These are phyloP conservation scores for Drosophila kanekoi DNA, from an alignment of 2,888 invertebrate species.

Conservation along the genomic window DNA sequence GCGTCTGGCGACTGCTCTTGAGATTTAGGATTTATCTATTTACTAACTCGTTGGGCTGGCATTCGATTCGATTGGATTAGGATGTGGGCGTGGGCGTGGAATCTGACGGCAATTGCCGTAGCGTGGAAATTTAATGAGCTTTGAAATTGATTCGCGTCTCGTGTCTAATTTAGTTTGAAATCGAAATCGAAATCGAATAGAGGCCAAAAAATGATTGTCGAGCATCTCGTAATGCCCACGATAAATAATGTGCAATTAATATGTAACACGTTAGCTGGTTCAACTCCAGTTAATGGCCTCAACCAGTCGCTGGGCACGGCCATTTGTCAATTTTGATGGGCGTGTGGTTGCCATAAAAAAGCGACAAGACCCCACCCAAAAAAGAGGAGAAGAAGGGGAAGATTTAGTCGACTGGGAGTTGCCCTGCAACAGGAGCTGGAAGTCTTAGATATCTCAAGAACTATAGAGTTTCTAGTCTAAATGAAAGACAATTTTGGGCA, in stretches of 20 bases:
- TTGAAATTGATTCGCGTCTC: conserved; percentile 67
- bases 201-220: conserved; percentile 47
- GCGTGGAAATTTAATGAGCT: conserved; percentile 68
- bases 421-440: not conserved
- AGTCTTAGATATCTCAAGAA: no score
- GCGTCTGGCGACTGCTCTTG: conserved; percentile 6
- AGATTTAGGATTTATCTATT: conserved; percentile 35
- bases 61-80: no score
- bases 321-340: conserved; percentile 82
- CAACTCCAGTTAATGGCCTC: conserved; percentile 50
- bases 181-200: conserved; percentile 39
- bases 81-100: not conserved
- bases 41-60: not conserved
- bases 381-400: not conserved
- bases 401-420: not conserved
- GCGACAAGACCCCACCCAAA: conserved; percentile 20
- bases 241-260: conserved; percentile 80
- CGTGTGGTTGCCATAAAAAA: conserved; percentile 72
- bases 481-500: no score
- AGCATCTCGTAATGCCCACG: conserved; percentile 41
- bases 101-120: conserved; percentile 4
- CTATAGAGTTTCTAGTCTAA: no score
- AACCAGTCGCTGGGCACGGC: conserved; percentile 31
- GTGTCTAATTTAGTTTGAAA: conserved; percentile 66
- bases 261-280: conserved; percentile 76